Evolutionary conservation across 2,888 invertebrate species (phyloP).

Genomic region (Corbicula japonica): DNA sequence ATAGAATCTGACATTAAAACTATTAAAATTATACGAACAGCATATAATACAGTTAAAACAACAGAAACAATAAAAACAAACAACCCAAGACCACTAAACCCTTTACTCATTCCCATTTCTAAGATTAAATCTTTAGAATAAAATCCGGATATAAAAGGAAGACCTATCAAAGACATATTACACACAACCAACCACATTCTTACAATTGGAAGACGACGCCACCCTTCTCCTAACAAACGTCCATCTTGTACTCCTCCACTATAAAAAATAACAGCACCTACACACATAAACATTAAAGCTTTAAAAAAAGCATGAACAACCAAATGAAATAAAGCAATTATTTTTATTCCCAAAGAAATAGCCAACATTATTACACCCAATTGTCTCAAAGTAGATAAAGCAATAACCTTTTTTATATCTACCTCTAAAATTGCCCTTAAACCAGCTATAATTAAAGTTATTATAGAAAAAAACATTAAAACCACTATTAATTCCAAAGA

Average conservation of each 20-base stretch:
- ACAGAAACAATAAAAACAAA: slow-evolving; percentile 14
- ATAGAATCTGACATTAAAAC: background rate
- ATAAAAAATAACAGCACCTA: slow-evolving; percentile 91
- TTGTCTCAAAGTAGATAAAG: slow-evolving; percentile 92
- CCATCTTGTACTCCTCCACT: slow-evolving; percentile 90
- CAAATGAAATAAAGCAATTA: slow-evolving; percentile 91
- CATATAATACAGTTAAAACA: slow-evolving; percentile 1
- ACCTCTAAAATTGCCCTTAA: slow-evolving; percentile 85
- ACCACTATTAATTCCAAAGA: slow-evolving; percentile 86
- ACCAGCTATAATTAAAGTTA: slow-evolving; percentile 84
- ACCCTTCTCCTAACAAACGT: slow-evolving; percentile 86
- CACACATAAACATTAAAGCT: slow-evolving; percentile 91
- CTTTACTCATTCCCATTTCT: slow-evolving; percentile 47
- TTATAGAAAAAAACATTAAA: slow-evolving; percentile 88
- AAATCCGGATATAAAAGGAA: slow-evolving; percentile 81
- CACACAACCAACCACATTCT: slow-evolving; percentile 64
- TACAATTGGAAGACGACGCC: slow-evolving; percentile 73
- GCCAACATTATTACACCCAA: slow-evolving; percentile 91
- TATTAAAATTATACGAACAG: background rate
- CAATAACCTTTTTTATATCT: slow-evolving; percentile 93
- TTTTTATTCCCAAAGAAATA: slow-evolving; percentile 88
- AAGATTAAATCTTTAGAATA: slow-evolving; percentile 82
- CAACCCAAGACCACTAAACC: slow-evolving; percentile 5
- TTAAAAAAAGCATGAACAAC: slow-evolving; percentile 92
- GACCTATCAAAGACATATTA: slow-evolving; percentile 72